Base-by-base conservation (phyloP, 35 echinoderm and acorn worm species). In the Ophioderma brevispina region DNA sequence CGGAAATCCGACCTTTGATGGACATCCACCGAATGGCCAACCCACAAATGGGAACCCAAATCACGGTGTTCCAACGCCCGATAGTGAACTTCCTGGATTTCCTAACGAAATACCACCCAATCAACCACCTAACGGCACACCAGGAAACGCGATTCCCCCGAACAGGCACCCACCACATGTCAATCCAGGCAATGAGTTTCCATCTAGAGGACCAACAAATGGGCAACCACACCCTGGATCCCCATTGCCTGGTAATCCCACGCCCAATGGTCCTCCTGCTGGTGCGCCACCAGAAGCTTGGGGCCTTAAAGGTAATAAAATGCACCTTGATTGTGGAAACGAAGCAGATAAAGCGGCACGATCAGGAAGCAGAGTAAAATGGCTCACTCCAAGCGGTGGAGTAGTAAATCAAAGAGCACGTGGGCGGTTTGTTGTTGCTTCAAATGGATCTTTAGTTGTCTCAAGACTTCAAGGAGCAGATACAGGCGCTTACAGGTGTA, bases 221-320 rank as follows among this genome's bases (percentile, higher is more conserved):
- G 35, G 37, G 32, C 35, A 21, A 10, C 80, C 80, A 23, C 80
- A 35, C 25, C 17, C 28, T 19, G 80, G 41, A 40, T 43, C 80
- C 0, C 80, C 37, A 0, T 39, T 42, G 39, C 80, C 80, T n/a
- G 37, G 42, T 38, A 13, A 1, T 82, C n/a, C 34, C 10, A 41
- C 80, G 1, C 37, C 35, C n/a, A 21, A 82, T 19, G 19, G 1
- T 31, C 28, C 80, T 46, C 41, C 17, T 17, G 41, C 41, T 70
- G 59, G 59, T 15, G 2, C 23, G 2, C 83, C 83, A 31, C 46
- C 32, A 0, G 52, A 64, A 36, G 37, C 52, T 55, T 85, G 63
- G 46, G 83, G 83, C 14, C 49, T 85, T 23, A 36, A 55, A n/a
- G 83, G 83, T 35, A 52, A 85, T 33, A 85, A 30, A 37, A 59